Evolutionary conservation across 2,888 invertebrate genomes (phyloP), one percentile per base, ranked within the genome.

Genomic region (Chrysina gloriosa): DNA sequence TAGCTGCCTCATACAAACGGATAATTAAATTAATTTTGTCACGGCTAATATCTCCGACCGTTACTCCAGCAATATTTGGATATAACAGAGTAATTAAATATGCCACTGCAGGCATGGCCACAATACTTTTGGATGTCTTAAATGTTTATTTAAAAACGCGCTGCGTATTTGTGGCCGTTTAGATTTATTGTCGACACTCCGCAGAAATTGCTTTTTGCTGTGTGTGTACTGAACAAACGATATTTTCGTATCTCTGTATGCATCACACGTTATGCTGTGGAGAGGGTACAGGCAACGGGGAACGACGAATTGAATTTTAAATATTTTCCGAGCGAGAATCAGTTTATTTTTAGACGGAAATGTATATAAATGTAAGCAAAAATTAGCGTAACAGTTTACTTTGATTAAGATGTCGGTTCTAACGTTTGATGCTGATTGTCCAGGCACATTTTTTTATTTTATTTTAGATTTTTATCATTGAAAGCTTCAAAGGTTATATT

Each of bases 21-120:
- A 36, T 36, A 56, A 56, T 36, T 56, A 56, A 56, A n/a, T 39
- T 56, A 21, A 36, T 23, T 56, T 56, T 56, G 36, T 36, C 23
- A 56, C 36, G 25, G 36, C 9, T 23, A 56, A 56, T 56, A 56
- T n/a, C 36, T 21, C 3, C 21, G 11, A 21, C 36, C 9, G 36
- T 21, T 36, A 21, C 21, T 56, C 21, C n/a, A 52, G 36, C 34
- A 36, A 14, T 31, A 29, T 29, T 11, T 21, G 21, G 11, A 23
- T 36, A 56, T 11, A 23, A 14, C 56, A 56, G 36, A 36, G 11
- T 23, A 23, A 56, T 56, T 36, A 23, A 9, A 34, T 3, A 21
- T 21, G 36, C 11, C 36, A 56, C n/a, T 19, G 21, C 21, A 34
- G 31, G 34, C 9, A 21, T 23, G 36, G 11, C n/a, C 6, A 21